These are phyloP conservation scores for Drosophila kepulauana DNA, from an alignment of 1,140 invertebrate genomes.

Conservation along the genomic window DNA sequence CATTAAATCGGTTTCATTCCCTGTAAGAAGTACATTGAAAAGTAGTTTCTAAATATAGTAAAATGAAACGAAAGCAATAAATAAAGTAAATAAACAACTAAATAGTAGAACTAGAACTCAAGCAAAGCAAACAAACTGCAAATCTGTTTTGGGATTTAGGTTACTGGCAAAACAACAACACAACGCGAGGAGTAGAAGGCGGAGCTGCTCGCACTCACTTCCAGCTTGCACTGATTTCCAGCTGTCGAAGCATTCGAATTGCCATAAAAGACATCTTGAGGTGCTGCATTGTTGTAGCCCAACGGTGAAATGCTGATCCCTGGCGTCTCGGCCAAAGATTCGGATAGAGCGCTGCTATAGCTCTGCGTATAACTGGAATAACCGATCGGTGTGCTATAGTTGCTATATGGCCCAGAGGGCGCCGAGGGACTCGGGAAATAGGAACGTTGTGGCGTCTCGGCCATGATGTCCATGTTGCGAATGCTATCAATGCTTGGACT, in stretches of 20 bases:
- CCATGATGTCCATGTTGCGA: slow-evolving; percentile 72
- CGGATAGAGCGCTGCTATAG: slow-evolving; percentile 76
- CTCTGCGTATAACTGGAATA: slow-evolving; percentile 63
- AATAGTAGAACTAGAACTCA: slow-evolving; percentile 21
- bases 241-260: slow-evolving; percentile 21
- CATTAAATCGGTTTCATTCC: slow-evolving; percentile 35
- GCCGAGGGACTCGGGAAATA: slow-evolving; percentile 63
- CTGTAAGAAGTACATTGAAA: background rate
- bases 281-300: slow-evolving; percentile 22
- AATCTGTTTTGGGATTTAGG: slow-evolving; percentile 28
- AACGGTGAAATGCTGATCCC: slow-evolving; percentile 68
- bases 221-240: slow-evolving; percentile 65
- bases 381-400: slow-evolving; percentile 46
- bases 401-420: slow-evolving; percentile 30
- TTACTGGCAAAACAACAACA: slow-evolving; percentile 32
- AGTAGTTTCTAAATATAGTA: slow-evolving; percentile 18
- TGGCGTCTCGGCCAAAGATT: slow-evolving; percentile 74
- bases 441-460: slow-evolving; percentile 42
- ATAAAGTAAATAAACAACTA: slow-evolving; percentile 11
- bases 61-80: slow-evolving; percentile 18
- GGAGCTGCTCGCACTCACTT: slow-evolving; percentile 69
- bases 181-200: background rate
- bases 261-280: slow-evolving; percentile 29
- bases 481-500: slow-evolving; percentile 68
- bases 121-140: slow-evolving; percentile 42